Evolutionary conservation across 1,140 invertebrate species (phyloP), one percentile per base, ranked within the genome.

Genomic region (Mercenaria mercenaria): DNA sequence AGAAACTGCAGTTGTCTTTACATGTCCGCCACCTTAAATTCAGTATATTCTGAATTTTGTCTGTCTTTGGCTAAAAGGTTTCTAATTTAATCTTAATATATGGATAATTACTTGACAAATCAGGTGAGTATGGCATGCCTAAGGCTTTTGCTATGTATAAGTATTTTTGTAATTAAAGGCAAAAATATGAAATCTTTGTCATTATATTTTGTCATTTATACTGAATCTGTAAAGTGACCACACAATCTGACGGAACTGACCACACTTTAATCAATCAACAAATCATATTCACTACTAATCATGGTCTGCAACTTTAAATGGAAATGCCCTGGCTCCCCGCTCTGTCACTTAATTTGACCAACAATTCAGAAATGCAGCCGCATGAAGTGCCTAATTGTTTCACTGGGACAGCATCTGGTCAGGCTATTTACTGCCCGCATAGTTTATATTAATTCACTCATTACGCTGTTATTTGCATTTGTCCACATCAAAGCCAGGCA

Each of bases 381-480:
- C 69, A 74, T 74, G 69, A 13, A 3, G 37, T 39, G 43, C 23
- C 1, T 23, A 23, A 77, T 77, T 77, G 74, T 77, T 77, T 32
- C 39, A 52, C 41, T 0, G 23, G 26, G 47, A 39, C 34, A 39
- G 76, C 76, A 79, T 50, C 76, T 79, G 76, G 29, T 20, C 6
- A 4, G 15, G 6, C 76, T 79, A 50, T 79, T 72, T 43, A 85
- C 34, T 74, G 83, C 72, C 50, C 43, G 26, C 26, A 37, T 64
- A 74, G 69, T 39, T 74, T 23, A 85, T 74, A 52, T 74, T 85
- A 85, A 85, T 85, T 85, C 47, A 52, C 20, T 50, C n/a, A 74
- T 52, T 56, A 72, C n/a, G 64, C 47, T 37, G 74, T 76, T 85
- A 85, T 85, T 82, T 52, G 69, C 64, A 85, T 85, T 74, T 47